Conservation (phyloP, 2,888 invertebrate genomes). For the Hyppa rectilinea region DNA sequence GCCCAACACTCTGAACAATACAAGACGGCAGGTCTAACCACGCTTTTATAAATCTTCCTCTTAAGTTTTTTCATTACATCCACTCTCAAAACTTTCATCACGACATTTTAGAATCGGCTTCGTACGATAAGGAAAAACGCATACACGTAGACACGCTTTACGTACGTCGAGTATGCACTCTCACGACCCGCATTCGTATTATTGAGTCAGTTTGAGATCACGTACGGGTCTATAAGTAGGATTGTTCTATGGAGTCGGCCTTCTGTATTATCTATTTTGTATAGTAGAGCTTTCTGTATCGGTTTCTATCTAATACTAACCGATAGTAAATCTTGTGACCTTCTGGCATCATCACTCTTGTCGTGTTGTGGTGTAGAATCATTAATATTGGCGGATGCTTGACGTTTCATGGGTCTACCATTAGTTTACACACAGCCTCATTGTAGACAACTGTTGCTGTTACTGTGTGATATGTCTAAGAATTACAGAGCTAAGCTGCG, state of each 20-base stretch:
- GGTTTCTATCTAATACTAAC: neutral
- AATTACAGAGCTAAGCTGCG: too few relatives aligned
- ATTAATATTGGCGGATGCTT: slow-evolving; percentile 31
- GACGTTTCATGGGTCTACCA: slow-evolving; percentile 1
- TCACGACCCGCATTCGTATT: neutral
- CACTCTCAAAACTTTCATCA: neutral
- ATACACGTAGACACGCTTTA: neutral
- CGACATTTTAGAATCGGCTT: neutral
- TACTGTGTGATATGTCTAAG: too few relatives aligned
- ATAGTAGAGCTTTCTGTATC: neutral
- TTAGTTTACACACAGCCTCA: slow-evolving; percentile 11
- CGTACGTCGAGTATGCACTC: neutral
- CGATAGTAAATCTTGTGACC: neutral
- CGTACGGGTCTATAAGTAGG: neutral
- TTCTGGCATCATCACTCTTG: slow-evolving; percentile 27
- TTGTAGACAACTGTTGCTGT: neutral
- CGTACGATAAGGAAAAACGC: too few relatives aligned
- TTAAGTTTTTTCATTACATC: too few relatives aligned
- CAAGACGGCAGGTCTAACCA: too few relatives aligned
- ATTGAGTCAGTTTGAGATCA: too few relatives aligned
- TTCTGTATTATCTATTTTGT: neutral
- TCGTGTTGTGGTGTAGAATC: slow-evolving; percentile 16
- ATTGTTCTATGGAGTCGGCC: neutral
- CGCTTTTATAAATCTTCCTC: too few relatives aligned
- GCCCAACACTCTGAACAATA: too few relatives aligned